Evolutionary conservation across 2,113 vertebrate genomes (phyloP).

Genomic region (Dryoscopus gambensis): DNA sequence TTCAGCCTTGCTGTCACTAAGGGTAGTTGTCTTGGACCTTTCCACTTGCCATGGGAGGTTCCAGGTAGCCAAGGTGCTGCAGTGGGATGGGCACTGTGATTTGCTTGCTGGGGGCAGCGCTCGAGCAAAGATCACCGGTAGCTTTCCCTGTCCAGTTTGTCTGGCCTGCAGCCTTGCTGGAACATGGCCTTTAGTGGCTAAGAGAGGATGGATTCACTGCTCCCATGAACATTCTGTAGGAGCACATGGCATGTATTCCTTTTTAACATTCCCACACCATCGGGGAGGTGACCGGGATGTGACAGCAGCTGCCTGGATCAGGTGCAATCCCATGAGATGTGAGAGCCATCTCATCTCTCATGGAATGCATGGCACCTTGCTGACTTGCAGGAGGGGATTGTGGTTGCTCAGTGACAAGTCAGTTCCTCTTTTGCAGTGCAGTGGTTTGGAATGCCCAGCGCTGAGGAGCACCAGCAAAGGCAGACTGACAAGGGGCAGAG

Average conservation of each 20-base stretch:
- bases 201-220: background rate
- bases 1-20: background rate
- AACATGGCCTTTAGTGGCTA: background rate
- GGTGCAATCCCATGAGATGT: background rate
- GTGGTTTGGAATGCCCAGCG: slow-evolving; percentile 74
- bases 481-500: background rate
- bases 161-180: background rate
- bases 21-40: background rate
- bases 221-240: background rate
- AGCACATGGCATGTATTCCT: background rate
- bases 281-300: background rate
- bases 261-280: background rate
- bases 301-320: background rate
- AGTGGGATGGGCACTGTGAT: background rate
- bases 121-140: background rate
- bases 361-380: background rate
- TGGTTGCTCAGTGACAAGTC: background rate
- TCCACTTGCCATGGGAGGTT: background rate
- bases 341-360: background rate
- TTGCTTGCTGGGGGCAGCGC: background rate
- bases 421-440: slow-evolving; percentile 58
- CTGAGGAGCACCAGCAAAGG: background rate
- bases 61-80: background rate
- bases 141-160: background rate
- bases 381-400: background rate